phyloP scores from a whole-genome alignment of 2,797 vertebrate genomes.

The Neomorphus geoffroyi region DNA sequence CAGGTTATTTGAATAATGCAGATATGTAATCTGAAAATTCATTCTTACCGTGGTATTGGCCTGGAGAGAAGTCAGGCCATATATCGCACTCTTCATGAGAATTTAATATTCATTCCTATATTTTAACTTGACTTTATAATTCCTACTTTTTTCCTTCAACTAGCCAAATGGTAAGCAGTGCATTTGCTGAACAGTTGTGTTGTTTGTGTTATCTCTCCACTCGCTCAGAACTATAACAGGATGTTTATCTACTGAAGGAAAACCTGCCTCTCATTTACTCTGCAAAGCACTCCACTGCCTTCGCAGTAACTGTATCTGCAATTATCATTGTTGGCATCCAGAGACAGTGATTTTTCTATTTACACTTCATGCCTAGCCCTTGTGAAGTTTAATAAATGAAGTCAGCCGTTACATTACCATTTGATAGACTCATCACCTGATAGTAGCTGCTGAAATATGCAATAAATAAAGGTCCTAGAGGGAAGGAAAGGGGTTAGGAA shows the following conservation, averaged over 20 bases:
- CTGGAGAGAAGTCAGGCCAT: neutral
- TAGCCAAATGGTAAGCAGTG: slow-evolving; percentile 5
- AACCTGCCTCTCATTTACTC: slow-evolving; percentile 46
- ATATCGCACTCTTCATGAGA: neutral
- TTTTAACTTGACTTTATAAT: slow-evolving; percentile 37
- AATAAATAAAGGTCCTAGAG: slow-evolving; percentile 30
- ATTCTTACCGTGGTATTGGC: neutral
- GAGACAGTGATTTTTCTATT: slow-evolving; percentile 63
- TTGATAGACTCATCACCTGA: slow-evolving; percentile 46
- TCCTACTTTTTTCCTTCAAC: neutral
- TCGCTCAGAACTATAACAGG: slow-evolving; percentile 32
- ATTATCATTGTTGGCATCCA: slow-evolving; percentile 63
- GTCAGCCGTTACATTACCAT: slow-evolving; percentile 53
- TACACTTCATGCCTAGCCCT: slow-evolving; percentile 39
- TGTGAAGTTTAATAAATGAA: slow-evolving; percentile 69
- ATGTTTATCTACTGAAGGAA: slow-evolving; percentile 62
- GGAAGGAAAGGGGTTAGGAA: neutral
- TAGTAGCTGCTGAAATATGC: slow-evolving; percentile 29
- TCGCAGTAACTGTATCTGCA: slow-evolving; percentile 42
- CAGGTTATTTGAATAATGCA: slow-evolving; percentile 15
- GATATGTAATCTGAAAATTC: neutral
- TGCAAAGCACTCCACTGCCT: slow-evolving; percentile 19
- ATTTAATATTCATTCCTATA: neutral
- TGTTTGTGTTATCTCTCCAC: slow-evolving; percentile 39
- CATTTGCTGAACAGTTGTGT: slow-evolving; percentile 28